phyloP scores from a whole-genome alignment of 2,797 vertebrate species.

The Spea hammondii region DNA sequence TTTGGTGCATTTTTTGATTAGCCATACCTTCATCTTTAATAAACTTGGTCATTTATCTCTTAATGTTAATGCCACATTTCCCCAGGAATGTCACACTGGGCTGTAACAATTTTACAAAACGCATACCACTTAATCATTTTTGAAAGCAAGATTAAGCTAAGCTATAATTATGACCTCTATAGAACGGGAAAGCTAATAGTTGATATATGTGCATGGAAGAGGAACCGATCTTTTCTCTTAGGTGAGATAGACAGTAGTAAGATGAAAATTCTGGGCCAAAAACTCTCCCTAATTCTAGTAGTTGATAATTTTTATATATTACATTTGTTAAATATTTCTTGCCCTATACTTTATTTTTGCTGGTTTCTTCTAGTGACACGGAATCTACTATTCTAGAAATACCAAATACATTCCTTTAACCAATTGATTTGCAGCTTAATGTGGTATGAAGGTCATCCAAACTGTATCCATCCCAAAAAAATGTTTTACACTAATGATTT shows the following conservation, averaged over 20 bases:
- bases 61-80: slow-evolving; percentile 17
- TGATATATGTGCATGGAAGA: too few species aligned
- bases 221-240: background rate
- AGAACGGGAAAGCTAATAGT: too few species aligned
- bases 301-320: too few species aligned
- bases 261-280: too few species aligned
- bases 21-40: slow-evolving; percentile 23
- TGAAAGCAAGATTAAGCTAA: slow-evolving; percentile 20
- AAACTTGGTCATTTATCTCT: slow-evolving; percentile 3
- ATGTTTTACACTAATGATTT: slow-evolving; percentile 38
- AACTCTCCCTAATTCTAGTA: too few species aligned
- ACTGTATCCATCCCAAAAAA: slow-evolving; percentile 19
- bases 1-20: slow-evolving; percentile 11
- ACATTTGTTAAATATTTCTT: too few species aligned
- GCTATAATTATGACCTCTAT: background rate
- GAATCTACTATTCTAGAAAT: background rate
- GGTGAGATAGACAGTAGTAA: background rate
- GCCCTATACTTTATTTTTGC: background rate
- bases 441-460: slow-evolving; percentile 38
- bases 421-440: background rate
- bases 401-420: background rate
- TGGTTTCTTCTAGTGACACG: background rate
- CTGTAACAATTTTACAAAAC: slow-evolving; percentile 16
- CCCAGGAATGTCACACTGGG: slow-evolving; percentile 10
- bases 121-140: slow-evolving; percentile 19